These are phyloP conservation scores for Cyphomyrus discorhynchus DNA, from an alignment of 2,113 vertebrate species.

Conservation along the genomic window DNA sequence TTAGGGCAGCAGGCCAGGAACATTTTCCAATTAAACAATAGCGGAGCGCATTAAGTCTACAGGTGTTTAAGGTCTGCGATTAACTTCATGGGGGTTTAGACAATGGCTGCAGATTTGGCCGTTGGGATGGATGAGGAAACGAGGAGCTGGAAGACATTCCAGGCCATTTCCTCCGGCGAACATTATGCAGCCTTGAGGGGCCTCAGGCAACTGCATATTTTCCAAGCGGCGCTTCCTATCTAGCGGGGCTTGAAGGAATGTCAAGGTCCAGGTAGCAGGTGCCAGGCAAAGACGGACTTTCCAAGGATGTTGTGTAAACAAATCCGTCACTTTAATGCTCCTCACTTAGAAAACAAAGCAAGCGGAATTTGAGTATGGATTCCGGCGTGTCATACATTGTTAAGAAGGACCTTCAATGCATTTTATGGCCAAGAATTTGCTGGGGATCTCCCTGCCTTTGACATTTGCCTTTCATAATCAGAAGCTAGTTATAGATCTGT, in stretches of 20 bases:
- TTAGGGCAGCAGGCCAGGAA: constrained; percentile 23
- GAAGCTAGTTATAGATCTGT: not conserved
- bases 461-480: not conserved
- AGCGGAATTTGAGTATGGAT: constrained; percentile 64
- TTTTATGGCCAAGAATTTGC: not conserved
- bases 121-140: constrained; percentile 43
- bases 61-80: constrained; percentile 60
- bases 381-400: constrained; percentile 50
- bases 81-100: constrained; percentile 38
- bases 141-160: constrained; percentile 54
- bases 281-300: constrained; percentile 57
- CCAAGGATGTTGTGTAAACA: constrained; percentile 65
- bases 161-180: constrained; percentile 54
- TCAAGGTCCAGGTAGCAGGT: constrained; percentile 56
- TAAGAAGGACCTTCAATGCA: constrained; percentile 51
- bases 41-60: constrained; percentile 54
- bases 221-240: constrained; percentile 55
- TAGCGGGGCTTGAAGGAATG: constrained; percentile 39
- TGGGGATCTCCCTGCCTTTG: not conserved
- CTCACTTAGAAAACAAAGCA: constrained; percentile 63
- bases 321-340: constrained; percentile 52
- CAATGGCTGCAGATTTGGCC: constrained; percentile 63
- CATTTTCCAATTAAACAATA: constrained; percentile 38
- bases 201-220: constrained; percentile 46
- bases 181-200: constrained; percentile 40